phyloP scores from a whole-genome alignment of 2,888 invertebrate genomes.

The Nomada ferruginata region DNA sequence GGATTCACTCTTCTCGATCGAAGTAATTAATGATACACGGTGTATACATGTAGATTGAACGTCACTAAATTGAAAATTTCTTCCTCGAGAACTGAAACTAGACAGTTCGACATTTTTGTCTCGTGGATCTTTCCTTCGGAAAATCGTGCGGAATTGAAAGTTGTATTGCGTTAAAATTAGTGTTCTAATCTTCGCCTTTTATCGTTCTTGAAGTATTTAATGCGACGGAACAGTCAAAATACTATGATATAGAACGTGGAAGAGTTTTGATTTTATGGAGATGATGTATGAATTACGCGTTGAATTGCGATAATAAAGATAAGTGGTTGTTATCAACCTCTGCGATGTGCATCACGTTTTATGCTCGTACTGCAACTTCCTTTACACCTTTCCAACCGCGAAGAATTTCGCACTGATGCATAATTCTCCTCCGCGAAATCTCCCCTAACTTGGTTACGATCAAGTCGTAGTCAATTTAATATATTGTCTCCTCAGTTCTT shows the following conservation, averaged over 20 bases:
- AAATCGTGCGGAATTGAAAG: no score
- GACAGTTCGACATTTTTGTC: neutral
- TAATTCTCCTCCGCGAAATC: slow-evolving; percentile 12
- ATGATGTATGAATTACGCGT: neutral
- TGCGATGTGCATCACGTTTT: slow-evolving; percentile 24
- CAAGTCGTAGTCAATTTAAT: slow-evolving; percentile 13
- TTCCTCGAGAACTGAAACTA: neutral
- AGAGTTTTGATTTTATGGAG: no score
- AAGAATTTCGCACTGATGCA: slow-evolving; percentile 7
- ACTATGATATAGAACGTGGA: no score
- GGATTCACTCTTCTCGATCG: neutral
- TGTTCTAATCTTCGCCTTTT: no score
- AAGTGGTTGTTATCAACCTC: neutral
- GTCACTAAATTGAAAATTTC: neutral
- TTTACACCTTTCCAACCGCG: slow-evolving; percentile 6
- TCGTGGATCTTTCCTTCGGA: neutral
- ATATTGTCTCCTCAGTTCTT: slow-evolving; percentile 15
- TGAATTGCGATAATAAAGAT: slow-evolving; percentile 6
- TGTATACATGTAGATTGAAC: neutral
- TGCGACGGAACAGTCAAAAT: no score
- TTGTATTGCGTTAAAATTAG: no score
- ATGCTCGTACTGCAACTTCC: neutral
- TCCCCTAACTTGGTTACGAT: slow-evolving; percentile 14
- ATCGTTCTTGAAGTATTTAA: neutral
- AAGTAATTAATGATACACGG: neutral